Evolutionary conservation across 2,888 invertebrate genomes (phyloP).

Genomic region (Lottia scabra): DNA sequence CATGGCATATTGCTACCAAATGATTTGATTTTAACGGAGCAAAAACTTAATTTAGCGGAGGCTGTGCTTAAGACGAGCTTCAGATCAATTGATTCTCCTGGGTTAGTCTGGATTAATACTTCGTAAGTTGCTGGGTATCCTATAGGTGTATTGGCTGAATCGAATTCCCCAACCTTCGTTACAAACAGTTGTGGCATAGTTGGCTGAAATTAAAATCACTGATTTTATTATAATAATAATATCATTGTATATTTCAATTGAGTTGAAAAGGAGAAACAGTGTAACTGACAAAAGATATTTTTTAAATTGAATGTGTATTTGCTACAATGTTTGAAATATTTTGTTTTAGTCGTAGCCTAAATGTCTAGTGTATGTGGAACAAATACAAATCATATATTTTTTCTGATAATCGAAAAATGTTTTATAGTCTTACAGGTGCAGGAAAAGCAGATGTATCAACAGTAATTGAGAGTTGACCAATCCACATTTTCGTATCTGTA

Average conservation of each 20-base stretch:
- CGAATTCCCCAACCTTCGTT: background rate
- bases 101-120: constrained; percentile 37
- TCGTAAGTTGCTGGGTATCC: constrained; percentile 36
- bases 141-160: constrained; percentile 22
- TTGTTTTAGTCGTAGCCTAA: no score
- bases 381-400: no score
- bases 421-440: background rate
- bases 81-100: constrained; percentile 27
- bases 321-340: no score
- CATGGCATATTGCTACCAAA: constrained; percentile 45
- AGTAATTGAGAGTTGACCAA: constrained; percentile 37
- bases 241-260: no score
- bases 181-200: background rate
- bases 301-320: no score
- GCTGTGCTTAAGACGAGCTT: constrained; percentile 19
- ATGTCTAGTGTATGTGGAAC: no score
- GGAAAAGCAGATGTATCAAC: background rate
- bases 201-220: background rate
- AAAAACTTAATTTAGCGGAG: constrained; percentile 35
- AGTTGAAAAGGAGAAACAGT: no score
- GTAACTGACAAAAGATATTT: no score
- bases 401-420: no score
- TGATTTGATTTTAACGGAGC: constrained; percentile 34
- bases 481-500: constrained; percentile 40
- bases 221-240: no score